Evolutionary conservation across 2,888 invertebrate species (phyloP).

Genomic region (Lithodes maja): DNA sequence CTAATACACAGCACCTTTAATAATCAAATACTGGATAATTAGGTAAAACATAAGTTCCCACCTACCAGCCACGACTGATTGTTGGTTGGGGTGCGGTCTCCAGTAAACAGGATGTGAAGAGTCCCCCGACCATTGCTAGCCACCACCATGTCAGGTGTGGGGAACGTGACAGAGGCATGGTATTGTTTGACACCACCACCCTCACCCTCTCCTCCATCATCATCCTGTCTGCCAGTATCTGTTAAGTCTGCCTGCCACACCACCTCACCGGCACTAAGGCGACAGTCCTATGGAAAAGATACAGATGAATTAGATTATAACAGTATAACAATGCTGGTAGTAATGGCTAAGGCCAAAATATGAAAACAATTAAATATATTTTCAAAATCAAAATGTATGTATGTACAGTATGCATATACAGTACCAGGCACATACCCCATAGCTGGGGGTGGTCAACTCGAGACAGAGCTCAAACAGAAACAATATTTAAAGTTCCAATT

Average conservation of each 20-base stretch:
- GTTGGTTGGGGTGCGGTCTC: constrained; percentile 32
- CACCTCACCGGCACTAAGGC: constrained; percentile 49
- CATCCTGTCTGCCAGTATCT: neutral
- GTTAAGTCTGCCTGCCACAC: constrained; percentile 64
- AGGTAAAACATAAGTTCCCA: neutral
- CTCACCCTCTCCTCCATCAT: neutral
- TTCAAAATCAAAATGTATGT: no score
- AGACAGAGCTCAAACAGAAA: no score
- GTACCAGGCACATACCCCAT: no score
- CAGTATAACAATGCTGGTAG: no score
- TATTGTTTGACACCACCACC: constrained; percentile 21
- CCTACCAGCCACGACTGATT: constrained; percentile 17
- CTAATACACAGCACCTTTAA: no score
- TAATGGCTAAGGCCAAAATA: neutral
- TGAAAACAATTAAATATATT: neutral
- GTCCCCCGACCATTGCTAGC: constrained; percentile 61
- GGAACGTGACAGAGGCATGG: constrained; percentile 50
- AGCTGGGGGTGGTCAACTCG: no score
- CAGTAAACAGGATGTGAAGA: constrained; percentile 57
- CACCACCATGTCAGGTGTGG: constrained; percentile 52
- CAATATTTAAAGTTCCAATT: no score
- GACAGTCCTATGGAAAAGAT: constrained; percentile 37
- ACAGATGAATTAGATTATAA: no score
- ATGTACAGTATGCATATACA: neutral
- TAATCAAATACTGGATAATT: no score